A percentile compares a stretch with the other conserved stretches of the same genome.
Conservation (phyloP, 2,113 vertebrate species). For the Lethenteron reissneri region DNA sequence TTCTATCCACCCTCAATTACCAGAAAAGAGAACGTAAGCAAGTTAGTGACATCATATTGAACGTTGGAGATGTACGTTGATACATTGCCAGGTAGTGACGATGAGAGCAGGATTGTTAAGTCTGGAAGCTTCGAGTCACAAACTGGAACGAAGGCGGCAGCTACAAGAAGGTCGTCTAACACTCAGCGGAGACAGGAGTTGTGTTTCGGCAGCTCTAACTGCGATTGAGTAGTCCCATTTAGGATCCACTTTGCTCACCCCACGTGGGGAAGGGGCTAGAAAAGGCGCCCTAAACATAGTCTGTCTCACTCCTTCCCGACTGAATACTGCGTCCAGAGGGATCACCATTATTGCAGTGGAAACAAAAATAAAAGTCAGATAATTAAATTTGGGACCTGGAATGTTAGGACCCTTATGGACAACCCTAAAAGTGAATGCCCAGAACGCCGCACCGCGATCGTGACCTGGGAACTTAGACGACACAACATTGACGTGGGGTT, state of each 20-base stretch:
- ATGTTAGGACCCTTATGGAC: background rate
- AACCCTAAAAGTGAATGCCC: background rate
- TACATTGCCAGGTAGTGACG: background rate
- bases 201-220: background rate
- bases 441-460: background rate
- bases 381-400: background rate
- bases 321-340: background rate
- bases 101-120: background rate
- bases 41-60: too few species aligned
- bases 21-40: too few species aligned
- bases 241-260: background rate
- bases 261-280: background rate
- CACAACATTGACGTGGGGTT: background rate
- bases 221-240: background rate
- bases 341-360: background rate
- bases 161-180: background rate
- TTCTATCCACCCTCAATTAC: too few species aligned
- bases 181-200: background rate
- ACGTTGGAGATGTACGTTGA: too few species aligned
- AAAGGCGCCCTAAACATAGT: background rate
- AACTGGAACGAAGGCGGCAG: background rate
- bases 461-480: background rate
- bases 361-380: background rate
- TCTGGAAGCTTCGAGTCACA: background rate
- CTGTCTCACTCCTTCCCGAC: background rate